Conservation (phyloP, 1,140 invertebrate genomes). For the Penaeus japonicus region DNA sequence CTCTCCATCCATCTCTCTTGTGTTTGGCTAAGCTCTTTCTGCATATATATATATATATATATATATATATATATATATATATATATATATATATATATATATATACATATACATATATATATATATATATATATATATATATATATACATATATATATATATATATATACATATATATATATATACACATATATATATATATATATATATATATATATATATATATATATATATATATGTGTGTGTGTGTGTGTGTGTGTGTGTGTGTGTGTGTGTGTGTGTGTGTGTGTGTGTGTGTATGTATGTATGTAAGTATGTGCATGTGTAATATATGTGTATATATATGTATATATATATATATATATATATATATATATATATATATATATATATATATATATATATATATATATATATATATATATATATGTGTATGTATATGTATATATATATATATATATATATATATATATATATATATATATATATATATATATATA, state of each 20-base stretch:
- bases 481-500: constrained; percentile 8
- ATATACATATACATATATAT: neutral
- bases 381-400: neutral
- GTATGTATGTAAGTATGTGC: neutral
- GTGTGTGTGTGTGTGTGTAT: neutral
- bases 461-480: constrained; percentile 13
- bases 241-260: neutral
- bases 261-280: neutral
- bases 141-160: neutral
- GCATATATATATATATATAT: neutral
- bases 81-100: neutral
- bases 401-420: constrained; percentile 13
- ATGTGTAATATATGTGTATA: neutral
- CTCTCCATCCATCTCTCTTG: too few species aligned
- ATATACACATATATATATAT: neutral
- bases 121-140: constrained; percentile 3
- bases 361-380: neutral
- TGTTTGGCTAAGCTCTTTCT: too few species aligned
- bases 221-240: neutral
- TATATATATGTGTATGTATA: neutral
- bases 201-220: neutral
- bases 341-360: neutral
- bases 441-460: constrained; percentile 6
- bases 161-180: constrained; percentile 1
- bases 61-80: constrained; percentile 6